Evolutionary conservation across 2,797 vertebrate genomes (phyloP).

Genomic region (Geotrypetes seraphini): DNA sequence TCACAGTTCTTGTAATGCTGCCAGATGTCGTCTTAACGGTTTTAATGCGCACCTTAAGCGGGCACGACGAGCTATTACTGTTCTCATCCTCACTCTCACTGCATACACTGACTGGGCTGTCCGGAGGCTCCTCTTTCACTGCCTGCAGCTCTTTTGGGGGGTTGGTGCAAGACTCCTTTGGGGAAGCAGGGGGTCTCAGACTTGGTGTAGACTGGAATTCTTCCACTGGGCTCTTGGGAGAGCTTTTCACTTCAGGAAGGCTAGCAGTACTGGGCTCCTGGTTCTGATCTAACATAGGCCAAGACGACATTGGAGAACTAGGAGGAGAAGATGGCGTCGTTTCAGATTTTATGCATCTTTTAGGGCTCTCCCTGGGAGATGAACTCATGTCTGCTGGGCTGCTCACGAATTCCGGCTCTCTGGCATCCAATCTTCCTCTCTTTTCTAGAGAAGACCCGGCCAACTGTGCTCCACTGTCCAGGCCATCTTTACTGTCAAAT

Average conservation of each 20-base stretch:
- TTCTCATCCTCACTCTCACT: conserved; percentile 60
- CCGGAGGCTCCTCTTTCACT: conserved; percentile 16
- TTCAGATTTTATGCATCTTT: conserved; percentile 17
- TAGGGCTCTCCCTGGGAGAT: background rate
- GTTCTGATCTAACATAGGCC: background rate
- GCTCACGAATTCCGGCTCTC: background rate
- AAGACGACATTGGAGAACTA: conserved; percentile 1
- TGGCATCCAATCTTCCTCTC: conserved; percentile 21
- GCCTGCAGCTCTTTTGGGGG: conserved; percentile 25
- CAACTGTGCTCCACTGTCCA: rapidly evolving
- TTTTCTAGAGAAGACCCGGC: background rate
- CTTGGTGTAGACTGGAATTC: background rate
- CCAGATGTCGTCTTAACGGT: conserved; percentile 81
- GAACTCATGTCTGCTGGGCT: background rate
- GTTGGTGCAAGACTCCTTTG: conserved; percentile 5
- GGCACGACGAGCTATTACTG: conserved; percentile 68
- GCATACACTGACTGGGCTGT: conserved; percentile 19
- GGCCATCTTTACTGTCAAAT: background rate
- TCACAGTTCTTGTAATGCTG: conserved; percentile 70
- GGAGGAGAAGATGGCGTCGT: background rate
- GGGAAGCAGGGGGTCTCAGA: conserved; percentile 8
- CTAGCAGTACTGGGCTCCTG: conserved; percentile 37
- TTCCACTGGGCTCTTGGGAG: conserved; percentile 45
- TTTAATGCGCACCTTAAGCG: conserved; percentile 88
- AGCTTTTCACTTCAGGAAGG: conserved; percentile 50